A percentile compares a stretch with the other conserved stretches of the same genome.
Evolutionary conservation across 2,113 vertebrate genomes (phyloP).

Genomic region (Campylomormyrus tamandua): DNA sequence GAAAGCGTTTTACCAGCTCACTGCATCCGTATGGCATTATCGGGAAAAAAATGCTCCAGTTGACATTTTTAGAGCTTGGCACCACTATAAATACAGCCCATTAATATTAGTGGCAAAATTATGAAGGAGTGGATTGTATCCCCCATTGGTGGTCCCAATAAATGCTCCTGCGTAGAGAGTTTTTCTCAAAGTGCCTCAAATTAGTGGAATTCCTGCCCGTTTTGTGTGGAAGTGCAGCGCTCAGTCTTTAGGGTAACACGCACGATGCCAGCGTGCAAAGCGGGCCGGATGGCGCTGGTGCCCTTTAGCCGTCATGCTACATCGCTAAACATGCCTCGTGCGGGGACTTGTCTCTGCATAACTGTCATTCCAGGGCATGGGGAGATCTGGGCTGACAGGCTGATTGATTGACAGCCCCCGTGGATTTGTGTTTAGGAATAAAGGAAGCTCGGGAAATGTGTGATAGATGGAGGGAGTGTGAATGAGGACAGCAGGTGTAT

Average conservation of each 20-base stretch:
- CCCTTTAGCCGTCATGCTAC: neutral
- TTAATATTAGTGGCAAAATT: conserved; percentile 50
- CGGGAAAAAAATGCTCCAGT: conserved; percentile 57
- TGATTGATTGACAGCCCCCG: neutral
- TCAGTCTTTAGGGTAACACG: neutral
- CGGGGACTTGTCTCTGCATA: neutral
- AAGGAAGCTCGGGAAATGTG: neutral
- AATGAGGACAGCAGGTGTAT: neutral
- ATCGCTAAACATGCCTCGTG: neutral
- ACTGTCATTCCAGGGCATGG: conserved; percentile 6
- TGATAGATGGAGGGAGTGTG: neutral
- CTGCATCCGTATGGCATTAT: conserved; percentile 63
- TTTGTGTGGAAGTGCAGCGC: neutral
- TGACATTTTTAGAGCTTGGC: conserved; percentile 59
- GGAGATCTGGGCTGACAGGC: conserved; percentile 30
- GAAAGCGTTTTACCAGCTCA: conserved; percentile 61
- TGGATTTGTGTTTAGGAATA: neutral
- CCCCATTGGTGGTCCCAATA: conserved; percentile 44
- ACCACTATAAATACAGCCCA: conserved; percentile 53
- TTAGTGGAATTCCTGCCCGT: neutral
- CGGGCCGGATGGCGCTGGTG: neutral
- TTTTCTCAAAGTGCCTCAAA: neutral
- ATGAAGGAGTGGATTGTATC: conserved; percentile 53
- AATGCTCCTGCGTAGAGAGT: neutral
- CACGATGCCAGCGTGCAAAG: neutral